phyloP scores from a whole-genome alignment of 2,797 vertebrate genomes.

The Channa striata region DNA sequence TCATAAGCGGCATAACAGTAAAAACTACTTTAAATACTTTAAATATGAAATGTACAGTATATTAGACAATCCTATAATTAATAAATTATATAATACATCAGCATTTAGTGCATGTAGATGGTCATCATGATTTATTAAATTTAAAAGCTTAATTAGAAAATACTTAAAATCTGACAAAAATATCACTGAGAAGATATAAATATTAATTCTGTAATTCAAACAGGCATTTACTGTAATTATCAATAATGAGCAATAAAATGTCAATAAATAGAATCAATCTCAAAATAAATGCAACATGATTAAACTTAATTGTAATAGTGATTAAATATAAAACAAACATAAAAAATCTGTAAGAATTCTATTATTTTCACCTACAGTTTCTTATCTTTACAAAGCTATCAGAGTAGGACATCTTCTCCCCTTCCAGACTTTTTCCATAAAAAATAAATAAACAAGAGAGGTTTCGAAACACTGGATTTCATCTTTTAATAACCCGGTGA shows the following conservation, averaged over 20 bases:
- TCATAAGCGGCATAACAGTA: slow-evolving; percentile 72
- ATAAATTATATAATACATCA: slow-evolving; percentile 83
- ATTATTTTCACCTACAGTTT: slow-evolving; percentile 40
- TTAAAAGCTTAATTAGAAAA: slow-evolving; percentile 83
- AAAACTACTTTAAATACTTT: slow-evolving; percentile 81
- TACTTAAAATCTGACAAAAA: slow-evolving; percentile 82
- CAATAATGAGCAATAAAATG: slow-evolving; percentile 71
- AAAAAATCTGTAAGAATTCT: slow-evolving; percentile 62
- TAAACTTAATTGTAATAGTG: slow-evolving; percentile 63
- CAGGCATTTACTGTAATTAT: slow-evolving; percentile 77
- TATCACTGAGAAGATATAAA: slow-evolving; percentile 83
- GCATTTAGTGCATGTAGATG: slow-evolving; percentile 81
- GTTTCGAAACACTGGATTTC: slow-evolving; percentile 61
- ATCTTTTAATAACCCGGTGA: slow-evolving; percentile 41
- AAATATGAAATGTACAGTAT: slow-evolving; percentile 81
- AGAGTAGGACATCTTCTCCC: slow-evolving; percentile 44
- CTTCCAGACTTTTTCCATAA: slow-evolving; percentile 27
- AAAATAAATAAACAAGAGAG: slow-evolving; percentile 51
- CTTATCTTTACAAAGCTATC: slow-evolving; percentile 65
- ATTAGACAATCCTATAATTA: slow-evolving; percentile 74
- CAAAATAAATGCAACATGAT: slow-evolving; percentile 76
- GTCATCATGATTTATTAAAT: slow-evolving; percentile 76
- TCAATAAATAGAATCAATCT: slow-evolving; percentile 74
- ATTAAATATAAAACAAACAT: slow-evolving; percentile 77
- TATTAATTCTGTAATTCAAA: slow-evolving; percentile 78